A percentile compares a stretch with the other conserved stretches of the same genome.
These are phyloP conservation scores for Troides helena DNA, from an alignment of 2,888 invertebrate species.

Conservation along the genomic window DNA sequence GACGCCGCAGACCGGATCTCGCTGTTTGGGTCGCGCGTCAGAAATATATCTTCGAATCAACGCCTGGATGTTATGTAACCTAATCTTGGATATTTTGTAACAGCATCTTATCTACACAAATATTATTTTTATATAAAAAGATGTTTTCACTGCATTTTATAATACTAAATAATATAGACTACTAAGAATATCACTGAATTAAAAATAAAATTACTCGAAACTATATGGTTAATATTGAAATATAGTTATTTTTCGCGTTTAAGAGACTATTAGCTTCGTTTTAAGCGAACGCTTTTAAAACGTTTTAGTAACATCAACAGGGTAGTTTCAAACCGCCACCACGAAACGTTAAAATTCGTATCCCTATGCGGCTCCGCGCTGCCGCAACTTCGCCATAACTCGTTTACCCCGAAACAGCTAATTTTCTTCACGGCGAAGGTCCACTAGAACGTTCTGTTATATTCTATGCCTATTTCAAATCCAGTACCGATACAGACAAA, in stretches of 20 bases:
- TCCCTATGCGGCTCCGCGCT: slow-evolving; percentile 48
- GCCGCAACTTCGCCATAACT: slow-evolving; percentile 65
- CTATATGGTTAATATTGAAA: too few relatives aligned
- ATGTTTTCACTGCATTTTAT: too few relatives aligned
- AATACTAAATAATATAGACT: too few relatives aligned
- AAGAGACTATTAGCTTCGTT: too few relatives aligned
- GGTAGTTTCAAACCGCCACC: slow-evolving; percentile 43
- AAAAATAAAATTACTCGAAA: too few relatives aligned
- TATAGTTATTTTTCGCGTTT: too few relatives aligned
- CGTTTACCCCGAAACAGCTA: slow-evolving; percentile 68
- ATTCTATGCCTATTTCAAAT: too few relatives aligned
- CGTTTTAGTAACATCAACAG: slow-evolving; percentile 32
- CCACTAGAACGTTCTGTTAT: slow-evolving; percentile 53
- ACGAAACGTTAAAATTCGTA: slow-evolving; percentile 34
- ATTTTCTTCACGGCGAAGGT: slow-evolving; percentile 63
- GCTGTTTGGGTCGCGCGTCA: slow-evolving; percentile 34
- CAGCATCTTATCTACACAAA: neutral
- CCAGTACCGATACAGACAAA: too few relatives aligned
- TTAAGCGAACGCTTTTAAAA: neutral
- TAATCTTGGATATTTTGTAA: neutral
- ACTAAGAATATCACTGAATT: too few relatives aligned
- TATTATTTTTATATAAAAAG: too few relatives aligned
- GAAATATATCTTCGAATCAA: slow-evolving; percentile 24
- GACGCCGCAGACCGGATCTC: slow-evolving; percentile 58
- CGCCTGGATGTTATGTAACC: slow-evolving; percentile 1